Evolutionary conservation across 2,888 invertebrate species (phyloP).

Genomic region (Petrophora chlorosata): DNA sequence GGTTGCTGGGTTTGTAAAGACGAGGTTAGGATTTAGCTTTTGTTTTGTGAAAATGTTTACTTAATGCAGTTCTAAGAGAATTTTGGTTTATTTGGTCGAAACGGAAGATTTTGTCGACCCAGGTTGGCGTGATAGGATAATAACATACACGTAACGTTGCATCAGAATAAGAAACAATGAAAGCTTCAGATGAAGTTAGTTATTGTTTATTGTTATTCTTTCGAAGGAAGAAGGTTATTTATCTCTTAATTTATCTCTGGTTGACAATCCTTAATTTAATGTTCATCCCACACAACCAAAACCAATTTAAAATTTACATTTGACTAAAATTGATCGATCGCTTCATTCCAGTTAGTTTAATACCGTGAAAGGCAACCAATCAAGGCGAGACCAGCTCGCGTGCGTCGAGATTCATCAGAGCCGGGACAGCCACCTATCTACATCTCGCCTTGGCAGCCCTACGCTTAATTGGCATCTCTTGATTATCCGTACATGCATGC

Average conservation of each 20-base stretch:
- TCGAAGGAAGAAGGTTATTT: too few species aligned
- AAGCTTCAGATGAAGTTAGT: too few species aligned
- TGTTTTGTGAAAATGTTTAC: too few species aligned
- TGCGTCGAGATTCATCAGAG: constrained; percentile 63
- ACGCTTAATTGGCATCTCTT: constrained; percentile 70
- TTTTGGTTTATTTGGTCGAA: too few species aligned
- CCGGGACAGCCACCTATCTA: constrained; percentile 59
- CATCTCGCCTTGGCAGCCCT: constrained; percentile 59
- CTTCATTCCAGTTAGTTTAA: constrained; percentile 26
- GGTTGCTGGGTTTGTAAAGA: constrained; percentile 4
- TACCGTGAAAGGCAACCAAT: constrained; percentile 35
- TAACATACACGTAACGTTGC: too few species aligned
- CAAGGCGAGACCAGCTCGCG: constrained; percentile 55
- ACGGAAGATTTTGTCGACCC: too few species aligned
- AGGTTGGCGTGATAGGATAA: too few species aligned
- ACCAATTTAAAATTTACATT: constrained; percentile 15
- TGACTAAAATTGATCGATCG: constrained; percentile 21
- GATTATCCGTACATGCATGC: constrained; percentile 42
- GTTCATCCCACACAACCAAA: background rate
- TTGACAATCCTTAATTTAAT: constrained; percentile 5
- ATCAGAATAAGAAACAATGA: too few species aligned
- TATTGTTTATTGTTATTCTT: too few species aligned
- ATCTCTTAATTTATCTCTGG: too few species aligned
- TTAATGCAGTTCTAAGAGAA: too few species aligned
- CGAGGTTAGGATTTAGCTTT: too few species aligned